Evolutionary conservation across 2,113 vertebrate species (phyloP).

Genomic region (Pachycephala philippinensis): DNA sequence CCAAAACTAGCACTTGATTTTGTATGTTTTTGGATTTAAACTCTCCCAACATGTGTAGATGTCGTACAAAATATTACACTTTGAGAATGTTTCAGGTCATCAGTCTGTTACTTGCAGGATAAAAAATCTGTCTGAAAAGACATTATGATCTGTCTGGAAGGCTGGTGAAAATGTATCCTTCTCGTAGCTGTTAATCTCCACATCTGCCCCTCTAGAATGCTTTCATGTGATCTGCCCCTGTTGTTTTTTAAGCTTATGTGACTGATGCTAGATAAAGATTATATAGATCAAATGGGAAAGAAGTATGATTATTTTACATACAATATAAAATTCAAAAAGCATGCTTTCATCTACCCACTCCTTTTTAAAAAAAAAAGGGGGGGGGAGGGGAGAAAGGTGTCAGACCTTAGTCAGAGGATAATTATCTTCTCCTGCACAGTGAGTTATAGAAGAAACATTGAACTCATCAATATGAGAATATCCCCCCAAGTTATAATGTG

Average conservation of each 20-base stretch:
- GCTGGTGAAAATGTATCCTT: conserved; percentile 43
- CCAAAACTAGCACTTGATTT: background rate
- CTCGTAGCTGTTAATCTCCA: conserved; percentile 44
- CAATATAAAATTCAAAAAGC: conserved; percentile 44
- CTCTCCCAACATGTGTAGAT: background rate
- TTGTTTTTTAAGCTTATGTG: conserved; percentile 52
- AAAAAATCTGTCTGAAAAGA: conserved; percentile 29
- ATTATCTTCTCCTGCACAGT: conserved; percentile 21
- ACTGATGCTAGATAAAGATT: conserved; percentile 54
- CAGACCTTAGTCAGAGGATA: background rate
- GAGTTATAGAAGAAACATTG: conserved; percentile 20
- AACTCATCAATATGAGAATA: conserved; percentile 52
- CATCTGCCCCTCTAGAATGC: conserved; percentile 46
- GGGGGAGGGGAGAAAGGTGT: background rate
- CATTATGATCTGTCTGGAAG: conserved; percentile 30
- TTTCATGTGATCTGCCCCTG: conserved; percentile 54
- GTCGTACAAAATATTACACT: background rate
- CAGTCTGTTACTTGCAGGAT: conserved; percentile 25
- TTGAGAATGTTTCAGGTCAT: conserved; percentile 26
- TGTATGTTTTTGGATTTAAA: background rate
- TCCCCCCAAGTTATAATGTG: conserved; percentile 29
- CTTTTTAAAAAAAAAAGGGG: background rate
- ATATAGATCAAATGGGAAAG: conserved; percentile 52
- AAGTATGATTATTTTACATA: conserved; percentile 50
- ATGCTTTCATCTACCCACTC: conserved; percentile 43